Evolutionary conservation across 2,797 vertebrate species (phyloP).

Genomic region (Mormyrops attenuatus): DNA sequence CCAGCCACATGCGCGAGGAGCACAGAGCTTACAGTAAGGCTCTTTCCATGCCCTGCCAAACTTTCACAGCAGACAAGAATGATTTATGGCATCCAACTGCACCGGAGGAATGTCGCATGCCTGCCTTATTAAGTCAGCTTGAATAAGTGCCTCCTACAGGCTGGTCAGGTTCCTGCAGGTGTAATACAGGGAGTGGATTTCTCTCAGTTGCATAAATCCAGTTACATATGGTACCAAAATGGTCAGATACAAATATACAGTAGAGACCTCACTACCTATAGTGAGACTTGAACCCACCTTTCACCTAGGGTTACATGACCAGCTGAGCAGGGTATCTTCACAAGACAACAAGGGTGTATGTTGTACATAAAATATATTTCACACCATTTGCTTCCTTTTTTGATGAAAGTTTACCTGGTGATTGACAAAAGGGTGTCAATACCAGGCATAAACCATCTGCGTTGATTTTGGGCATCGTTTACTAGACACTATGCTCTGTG

Average conservation of each 20-base stretch:
- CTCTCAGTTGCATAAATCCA: not conserved
- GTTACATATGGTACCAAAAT: not conserved
- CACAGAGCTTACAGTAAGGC: not conserved
- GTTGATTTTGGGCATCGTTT: not conserved
- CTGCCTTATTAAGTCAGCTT: not conserved
- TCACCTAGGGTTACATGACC: not conserved
- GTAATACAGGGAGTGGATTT: not conserved
- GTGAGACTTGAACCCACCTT: not conserved
- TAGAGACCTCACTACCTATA: not conserved
- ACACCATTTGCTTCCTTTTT: not conserved
- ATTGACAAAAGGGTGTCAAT: not conserved
- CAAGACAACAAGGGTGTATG: not conserved
- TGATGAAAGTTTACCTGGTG: not conserved
- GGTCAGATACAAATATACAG: not conserved
- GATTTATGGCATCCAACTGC: not conserved
- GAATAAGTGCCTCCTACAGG: not conserved
- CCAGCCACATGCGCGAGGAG: not conserved
- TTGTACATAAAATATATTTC: not conserved
- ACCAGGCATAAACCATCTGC: not conserved
- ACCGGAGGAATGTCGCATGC: not conserved
- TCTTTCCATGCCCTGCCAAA: not conserved
- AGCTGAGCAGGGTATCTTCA: not conserved
- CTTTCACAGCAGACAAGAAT: not conserved
- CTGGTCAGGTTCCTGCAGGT: not conserved
- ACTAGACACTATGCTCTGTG: not conserved